These are phyloP conservation scores for Grantiella picta DNA, from an alignment of 2,113 vertebrate species.

Conservation along the genomic window DNA sequence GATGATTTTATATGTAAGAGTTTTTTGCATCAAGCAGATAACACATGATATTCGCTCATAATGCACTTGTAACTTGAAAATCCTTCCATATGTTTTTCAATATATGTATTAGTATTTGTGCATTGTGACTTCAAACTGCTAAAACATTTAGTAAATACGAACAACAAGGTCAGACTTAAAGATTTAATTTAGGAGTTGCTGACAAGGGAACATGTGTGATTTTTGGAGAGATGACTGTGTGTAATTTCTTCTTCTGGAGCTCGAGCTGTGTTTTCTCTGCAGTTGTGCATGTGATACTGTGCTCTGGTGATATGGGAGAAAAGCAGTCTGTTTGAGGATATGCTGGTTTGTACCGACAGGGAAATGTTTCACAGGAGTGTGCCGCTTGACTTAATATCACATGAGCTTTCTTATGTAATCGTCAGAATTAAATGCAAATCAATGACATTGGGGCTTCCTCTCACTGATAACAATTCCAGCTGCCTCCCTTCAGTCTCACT, in stretches of 20 bases:
- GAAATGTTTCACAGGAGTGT: neutral
- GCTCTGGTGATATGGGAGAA: neutral
- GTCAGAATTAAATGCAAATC: neutral
- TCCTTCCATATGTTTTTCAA: neutral
- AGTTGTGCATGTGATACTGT: neutral
- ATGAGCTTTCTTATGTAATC: neutral
- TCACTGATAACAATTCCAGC: neutral
- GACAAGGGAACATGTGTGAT: neutral
- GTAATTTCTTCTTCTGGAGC: neutral
- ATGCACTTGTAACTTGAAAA: neutral
- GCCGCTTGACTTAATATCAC: neutral
- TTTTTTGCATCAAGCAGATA: neutral
- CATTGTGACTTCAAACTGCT: neutral
- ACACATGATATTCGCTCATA: neutral
- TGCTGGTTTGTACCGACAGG: neutral
- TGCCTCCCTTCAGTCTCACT: neutral
- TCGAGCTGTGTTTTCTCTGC: neutral
- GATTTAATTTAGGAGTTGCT: neutral
- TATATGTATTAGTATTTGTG: neutral
- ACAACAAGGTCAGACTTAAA: neutral
- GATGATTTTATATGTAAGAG: neutral
- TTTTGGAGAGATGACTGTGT: neutral
- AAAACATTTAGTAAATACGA: neutral
- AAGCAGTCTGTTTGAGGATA: neutral
- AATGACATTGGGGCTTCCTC: accelerated